phyloP scores from a whole-genome alignment of 2,888 invertebrate species.

The Erannis defoliaria region DNA sequence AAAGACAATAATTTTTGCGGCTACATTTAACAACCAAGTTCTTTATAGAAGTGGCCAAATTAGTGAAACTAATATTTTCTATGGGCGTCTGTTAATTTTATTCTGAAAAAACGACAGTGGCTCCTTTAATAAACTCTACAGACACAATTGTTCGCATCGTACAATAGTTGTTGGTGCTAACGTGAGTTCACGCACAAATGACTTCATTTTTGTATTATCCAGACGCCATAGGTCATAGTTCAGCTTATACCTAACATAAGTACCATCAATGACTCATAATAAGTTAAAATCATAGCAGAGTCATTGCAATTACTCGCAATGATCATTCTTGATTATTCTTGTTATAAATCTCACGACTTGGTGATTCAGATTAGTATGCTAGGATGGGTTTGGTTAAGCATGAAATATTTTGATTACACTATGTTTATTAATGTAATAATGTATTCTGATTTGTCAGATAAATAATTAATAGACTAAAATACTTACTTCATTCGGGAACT shows the following conservation, averaged over 20 bases:
- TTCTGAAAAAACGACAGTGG: neutral
- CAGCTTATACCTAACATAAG: slow-evolving; percentile 12
- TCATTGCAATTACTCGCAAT: slow-evolving; percentile 40
- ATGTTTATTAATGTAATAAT: slow-evolving; percentile 8
- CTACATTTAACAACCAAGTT: neutral
- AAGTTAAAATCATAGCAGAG: slow-evolving; percentile 26
- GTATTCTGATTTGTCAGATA: too few species aligned
- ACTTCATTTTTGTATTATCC: slow-evolving; percentile 38
- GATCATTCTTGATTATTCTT: slow-evolving; percentile 34
- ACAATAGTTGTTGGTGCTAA: neutral
- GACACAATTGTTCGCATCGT: neutral
- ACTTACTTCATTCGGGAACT: too few species aligned
- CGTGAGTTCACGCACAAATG: slow-evolving; percentile 32
- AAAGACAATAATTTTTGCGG: neutral
- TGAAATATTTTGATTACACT: slow-evolving; percentile 19
- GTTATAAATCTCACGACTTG: slow-evolving; percentile 43
- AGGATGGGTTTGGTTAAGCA: slow-evolving; percentile 9
- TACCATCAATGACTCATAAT: slow-evolving; percentile 25
- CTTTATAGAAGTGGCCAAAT: neutral
- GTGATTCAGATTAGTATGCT: slow-evolving; percentile 33
- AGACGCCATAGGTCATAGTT: slow-evolving; percentile 37
- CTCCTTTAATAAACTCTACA: neutral
- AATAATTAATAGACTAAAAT: too few species aligned
- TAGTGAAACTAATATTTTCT: neutral
- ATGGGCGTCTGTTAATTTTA: too few species aligned